Conservation (phyloP, 2,888 invertebrate genomes). For the Chorisops tibialis region DNA sequence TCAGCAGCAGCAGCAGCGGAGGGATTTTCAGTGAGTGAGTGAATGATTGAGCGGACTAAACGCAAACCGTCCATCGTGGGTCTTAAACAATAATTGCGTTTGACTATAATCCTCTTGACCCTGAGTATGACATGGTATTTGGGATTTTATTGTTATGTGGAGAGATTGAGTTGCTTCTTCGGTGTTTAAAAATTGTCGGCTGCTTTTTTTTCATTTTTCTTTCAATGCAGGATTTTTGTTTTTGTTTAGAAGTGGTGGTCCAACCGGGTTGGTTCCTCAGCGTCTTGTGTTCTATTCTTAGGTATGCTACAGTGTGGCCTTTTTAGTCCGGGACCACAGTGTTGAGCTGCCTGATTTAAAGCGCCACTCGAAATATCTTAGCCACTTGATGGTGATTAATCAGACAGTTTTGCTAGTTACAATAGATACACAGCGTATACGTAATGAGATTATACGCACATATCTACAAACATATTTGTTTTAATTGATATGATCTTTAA, state of each 20-base stretch:
- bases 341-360: slow-evolving; percentile 22
- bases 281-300: slow-evolving; percentile 6
- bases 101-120: slow-evolving; percentile 28
- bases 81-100: slow-evolving; percentile 24
- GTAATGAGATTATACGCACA: too few species aligned
- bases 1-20: slow-evolving; percentile 11
- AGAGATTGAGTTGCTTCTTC: slow-evolving; percentile 25
- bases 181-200: slow-evolving; percentile 15
- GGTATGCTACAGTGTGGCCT: slow-evolving; percentile 19
- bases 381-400: slow-evolving; percentile 21
- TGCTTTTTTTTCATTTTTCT: slow-evolving; percentile 7
- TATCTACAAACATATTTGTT: too few species aligned
- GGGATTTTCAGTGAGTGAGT: slow-evolving; percentile 12
- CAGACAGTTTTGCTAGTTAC: slow-evolving; percentile 12
- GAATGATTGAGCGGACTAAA: slow-evolving; percentile 21
- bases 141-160: slow-evolving; percentile 16
- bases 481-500: slow-evolving; percentile 15
- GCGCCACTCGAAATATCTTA: slow-evolving; percentile 17
- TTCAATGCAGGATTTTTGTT: not conserved
- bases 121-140: slow-evolving; percentile 21
- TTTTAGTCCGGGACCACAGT: slow-evolving; percentile 17
- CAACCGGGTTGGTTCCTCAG: slow-evolving; percentile 12
- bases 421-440: too few species aligned
- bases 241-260: not conserved
- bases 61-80: slow-evolving; percentile 2